Evolutionary conservation across 2,888 invertebrate genomes (phyloP), one percentile per base, ranked within the genome.

Genomic region (Macrosoma leucophasiata): DNA sequence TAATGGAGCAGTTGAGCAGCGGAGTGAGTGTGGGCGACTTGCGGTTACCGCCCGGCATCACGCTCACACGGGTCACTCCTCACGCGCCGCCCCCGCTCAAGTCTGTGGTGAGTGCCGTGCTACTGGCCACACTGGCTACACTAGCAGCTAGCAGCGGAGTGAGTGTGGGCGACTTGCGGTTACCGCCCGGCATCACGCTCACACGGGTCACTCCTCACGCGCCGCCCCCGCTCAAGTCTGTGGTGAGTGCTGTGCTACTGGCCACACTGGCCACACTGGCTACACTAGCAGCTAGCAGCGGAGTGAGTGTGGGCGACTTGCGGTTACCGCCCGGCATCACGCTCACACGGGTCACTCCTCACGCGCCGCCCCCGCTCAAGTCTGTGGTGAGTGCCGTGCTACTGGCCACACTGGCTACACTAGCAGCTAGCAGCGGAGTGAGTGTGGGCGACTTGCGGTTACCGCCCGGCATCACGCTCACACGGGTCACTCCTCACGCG

Each of bases 151-250:
- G n/a, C n/a, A n/a, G n/a, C n/a, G n/a, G n/a, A n/a, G n/a, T n/a
- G n/a, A n/a, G n/a, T n/a, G 89, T 90, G 31, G 88, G 89, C 5
- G 89, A 89, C 45, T 58, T 91, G 11, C 84, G 84, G 20, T 67
- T 93, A 23, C 93, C 93, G 0, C 93, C 93, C 0, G 93, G 93
- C n/a, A 93, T 93, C 25, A 93, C 92, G 0, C 84, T 92, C 20
- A 92, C 92, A 0, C 86, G 91, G 38, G 91, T 92, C 0, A 90
- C 90, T 41, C 87, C 88, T 0, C 63, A 47, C 7, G 77, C 81
- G 47, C 55, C 71, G 1, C 61, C 72, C 0, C 39, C 59, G 0
- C 74, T 82, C 38, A 79, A 79, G 15, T 79, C 81, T 26, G 78
- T 79, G 53, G 82, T 84, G 9, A 54, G 75, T 61, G n/a, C n/a